Percentiles rank a stretch among this genome's conserved stretches.
These are phyloP conservation scores for Eristalinus aeneus DNA, from an alignment of 2,888 invertebrate species.

Conservation along the genomic window DNA sequence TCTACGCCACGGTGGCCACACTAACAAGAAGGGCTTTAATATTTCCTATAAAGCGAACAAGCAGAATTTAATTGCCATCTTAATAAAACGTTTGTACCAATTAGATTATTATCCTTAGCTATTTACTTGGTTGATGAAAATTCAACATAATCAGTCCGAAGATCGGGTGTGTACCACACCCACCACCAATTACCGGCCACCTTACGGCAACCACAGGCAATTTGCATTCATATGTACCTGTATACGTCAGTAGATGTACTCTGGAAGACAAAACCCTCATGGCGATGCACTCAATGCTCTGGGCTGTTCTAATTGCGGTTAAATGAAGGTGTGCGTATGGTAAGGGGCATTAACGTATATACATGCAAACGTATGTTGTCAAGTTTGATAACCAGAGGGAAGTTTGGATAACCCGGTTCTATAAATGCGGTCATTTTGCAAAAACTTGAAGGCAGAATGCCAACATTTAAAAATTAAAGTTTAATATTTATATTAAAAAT, in stretches of 20 bases:
- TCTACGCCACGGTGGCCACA: no score
- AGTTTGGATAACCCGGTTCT: not conserved
- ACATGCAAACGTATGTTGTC: not conserved
- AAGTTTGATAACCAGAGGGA: not conserved
- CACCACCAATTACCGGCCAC: conserved; percentile 6
- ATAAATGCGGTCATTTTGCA: no score
- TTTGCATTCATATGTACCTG: not conserved
- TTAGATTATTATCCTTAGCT: not conserved
- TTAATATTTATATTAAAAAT: no score
- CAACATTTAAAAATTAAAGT: no score
- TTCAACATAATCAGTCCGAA: not conserved
- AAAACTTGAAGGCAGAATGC: no score
- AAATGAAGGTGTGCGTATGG: not conserved
- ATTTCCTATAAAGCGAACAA: not conserved
- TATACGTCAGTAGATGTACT: not conserved
- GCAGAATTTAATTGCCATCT: not conserved
- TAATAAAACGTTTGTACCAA: not conserved
- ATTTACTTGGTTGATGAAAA: conserved; percentile 10
- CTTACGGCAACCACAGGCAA: not conserved
- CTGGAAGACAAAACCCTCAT: not conserved
- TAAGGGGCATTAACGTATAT: not conserved
- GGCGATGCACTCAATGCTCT: not conserved
- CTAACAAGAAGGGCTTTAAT: not conserved
- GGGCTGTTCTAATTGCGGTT: not conserved
- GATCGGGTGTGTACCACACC: not conserved